These are phyloP conservation scores for Drosophila micromelanica DNA, from an alignment of 1,140 invertebrate genomes.

Conservation along the genomic window DNA sequence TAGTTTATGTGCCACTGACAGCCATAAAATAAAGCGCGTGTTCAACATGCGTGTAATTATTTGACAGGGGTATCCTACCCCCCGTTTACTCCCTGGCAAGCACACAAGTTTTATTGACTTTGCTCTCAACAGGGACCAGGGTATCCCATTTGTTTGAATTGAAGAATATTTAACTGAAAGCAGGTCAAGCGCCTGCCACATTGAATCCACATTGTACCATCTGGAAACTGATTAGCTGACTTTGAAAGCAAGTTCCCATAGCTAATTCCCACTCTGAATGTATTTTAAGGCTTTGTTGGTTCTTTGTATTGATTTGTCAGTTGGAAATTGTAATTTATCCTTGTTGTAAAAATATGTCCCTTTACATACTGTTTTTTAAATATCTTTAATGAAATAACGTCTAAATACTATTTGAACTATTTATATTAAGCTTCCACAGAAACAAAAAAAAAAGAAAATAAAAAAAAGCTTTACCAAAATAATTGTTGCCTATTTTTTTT, in stretches of 20 bases:
- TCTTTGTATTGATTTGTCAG: not conserved
- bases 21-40: constrained; percentile 55
- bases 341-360: too few relatives aligned
- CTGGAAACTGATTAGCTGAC: not conserved
- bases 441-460: too few relatives aligned
- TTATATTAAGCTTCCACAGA: too few relatives aligned
- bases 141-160: constrained; percentile 29
- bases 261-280: not conserved
- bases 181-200: constrained; percentile 13
- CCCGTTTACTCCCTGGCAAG: not conserved
- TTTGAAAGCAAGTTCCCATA: too few relatives aligned
- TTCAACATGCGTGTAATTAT: constrained; percentile 60
- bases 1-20: constrained; percentile 47
- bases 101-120: constrained; percentile 22
- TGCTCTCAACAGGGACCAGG: constrained; percentile 4
- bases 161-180: constrained; percentile 13
- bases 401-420: too few relatives aligned
- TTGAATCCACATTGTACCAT: not conserved
- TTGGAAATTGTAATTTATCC: not conserved
- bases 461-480: too few relatives aligned
- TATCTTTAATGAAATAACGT: too few relatives aligned
- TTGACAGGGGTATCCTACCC: constrained; percentile 17
- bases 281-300: not conserved
- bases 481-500: too few relatives aligned
- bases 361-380: too few relatives aligned